Conservation (phyloP, 2,797 vertebrate genomes). For the Chloroceryle inda region DNA sequence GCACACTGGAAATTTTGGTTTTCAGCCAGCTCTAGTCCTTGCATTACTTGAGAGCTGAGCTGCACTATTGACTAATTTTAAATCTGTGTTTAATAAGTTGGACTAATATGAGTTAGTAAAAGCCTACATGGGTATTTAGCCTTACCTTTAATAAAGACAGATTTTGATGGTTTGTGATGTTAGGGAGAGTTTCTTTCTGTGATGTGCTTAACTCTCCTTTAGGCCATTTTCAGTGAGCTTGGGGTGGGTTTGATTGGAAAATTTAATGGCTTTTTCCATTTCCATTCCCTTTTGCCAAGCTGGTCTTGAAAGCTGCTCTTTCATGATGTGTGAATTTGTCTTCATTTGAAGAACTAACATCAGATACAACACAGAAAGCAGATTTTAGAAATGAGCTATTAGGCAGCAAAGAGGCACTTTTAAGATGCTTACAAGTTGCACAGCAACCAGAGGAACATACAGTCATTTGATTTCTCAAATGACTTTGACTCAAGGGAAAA, state of each 20-base stretch:
- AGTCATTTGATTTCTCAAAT: slow-evolving; percentile 71
- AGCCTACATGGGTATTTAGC: background rate
- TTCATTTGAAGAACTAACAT: slow-evolving; percentile 65
- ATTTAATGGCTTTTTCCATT: slow-evolving; percentile 40
- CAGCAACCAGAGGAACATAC: slow-evolving; percentile 52
- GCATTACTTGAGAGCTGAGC: background rate
- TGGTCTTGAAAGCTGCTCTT: slow-evolving; percentile 57
- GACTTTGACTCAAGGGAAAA: slow-evolving; percentile 63
- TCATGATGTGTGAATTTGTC: slow-evolving; percentile 59
- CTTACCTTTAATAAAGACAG: background rate
- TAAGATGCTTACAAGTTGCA: slow-evolving; percentile 53
- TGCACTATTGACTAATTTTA: background rate
- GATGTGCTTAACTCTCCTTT: background rate
- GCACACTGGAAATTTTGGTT: background rate
- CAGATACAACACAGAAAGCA: slow-evolving; percentile 36
- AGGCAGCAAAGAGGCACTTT: slow-evolving; percentile 45
- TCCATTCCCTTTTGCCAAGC: slow-evolving; percentile 29
- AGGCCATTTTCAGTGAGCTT: background rate
- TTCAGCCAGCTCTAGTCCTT: background rate
- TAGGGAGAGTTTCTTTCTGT: background rate
- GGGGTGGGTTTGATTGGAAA: slow-evolving; percentile 12
- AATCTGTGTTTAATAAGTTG: background rate
- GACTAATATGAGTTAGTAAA: background rate
- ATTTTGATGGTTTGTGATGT: background rate
- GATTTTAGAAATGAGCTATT: slow-evolving; percentile 66